Evolutionary conservation across 2,888 invertebrate genomes (phyloP).

Genomic region (Hipparchia semele): DNA sequence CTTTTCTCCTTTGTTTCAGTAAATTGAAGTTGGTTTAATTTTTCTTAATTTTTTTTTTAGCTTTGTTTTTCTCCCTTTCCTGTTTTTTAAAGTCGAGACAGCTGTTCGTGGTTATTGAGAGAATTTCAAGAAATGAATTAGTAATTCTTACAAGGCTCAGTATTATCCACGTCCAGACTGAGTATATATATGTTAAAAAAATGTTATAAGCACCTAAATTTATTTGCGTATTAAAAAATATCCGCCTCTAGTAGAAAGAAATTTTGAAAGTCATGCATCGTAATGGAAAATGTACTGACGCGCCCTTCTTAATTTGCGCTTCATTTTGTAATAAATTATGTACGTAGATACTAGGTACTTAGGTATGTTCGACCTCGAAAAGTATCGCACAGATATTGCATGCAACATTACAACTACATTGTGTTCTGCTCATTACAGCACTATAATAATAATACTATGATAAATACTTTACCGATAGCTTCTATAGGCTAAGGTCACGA

Average conservation of each 20-base stretch:
- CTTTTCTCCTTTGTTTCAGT: no score
- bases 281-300: constrained; percentile 13
- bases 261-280: constrained; percentile 21
- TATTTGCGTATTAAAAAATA: no score
- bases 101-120: no score
- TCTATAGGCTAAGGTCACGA: constrained; percentile 7
- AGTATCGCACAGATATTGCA: constrained; percentile 22
- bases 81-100: no score
- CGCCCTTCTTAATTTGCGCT: constrained; percentile 23
- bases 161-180: no score
- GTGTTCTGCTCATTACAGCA: constrained; percentile 49
- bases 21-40: no score
- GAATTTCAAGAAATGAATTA: no score
- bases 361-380: constrained; percentile 9
- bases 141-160: no score
- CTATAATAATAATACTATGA: constrained; percentile 15
- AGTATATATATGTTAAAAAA: no score
- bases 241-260: background rate
- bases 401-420: constrained; percentile 44
- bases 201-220: no score
- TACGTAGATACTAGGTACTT: background rate
- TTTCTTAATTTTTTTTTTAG: no score
- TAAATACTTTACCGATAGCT: constrained; percentile 17
- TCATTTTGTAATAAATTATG: constrained; percentile 12
- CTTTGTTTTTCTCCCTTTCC: no score